Base-by-base conservation (phyloP, 2,888 invertebrate genomes). In the Gryllus longicercus region DNA sequence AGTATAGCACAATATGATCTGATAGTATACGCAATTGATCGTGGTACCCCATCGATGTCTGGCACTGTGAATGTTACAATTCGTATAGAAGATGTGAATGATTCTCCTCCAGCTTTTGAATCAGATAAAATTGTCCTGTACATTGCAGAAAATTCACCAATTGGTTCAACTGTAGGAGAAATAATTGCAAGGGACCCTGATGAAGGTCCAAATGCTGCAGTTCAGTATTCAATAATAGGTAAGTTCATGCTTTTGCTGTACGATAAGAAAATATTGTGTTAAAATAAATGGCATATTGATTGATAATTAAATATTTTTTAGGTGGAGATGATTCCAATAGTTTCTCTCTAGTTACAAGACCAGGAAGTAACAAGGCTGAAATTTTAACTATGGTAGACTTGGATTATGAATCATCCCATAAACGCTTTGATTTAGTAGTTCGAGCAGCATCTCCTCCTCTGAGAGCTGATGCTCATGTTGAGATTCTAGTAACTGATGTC, bases 141-240 rank as follows among this genome's bases (percentile, higher is more conserved):
- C 86, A 94, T 99, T 8, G 90, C 96, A 0, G 99, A 99, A 88
- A 99, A 99, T 86, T 96, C 96, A n/a, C 98, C 98, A 0, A 92
- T 97, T 1, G 98, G 97, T 0, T 96, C 97, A 0, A 94, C 95
- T 0, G 96, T 99, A 0, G 98, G 97, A 0, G 94, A 95, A 85
- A 93, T 98, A 80, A 91, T 93, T 84, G 96, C 98, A 0, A 93
- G 92, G 84, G 98, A 98, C 87, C 96, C 97, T 0, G 98, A 98
- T 84, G 96, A 96, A 85, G 97, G 96, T 0, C 91, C 92, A 0
- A 97, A 98, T 86, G 96, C 97, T 1, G 92, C 94, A 1, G 95
- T 99, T 0, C 95, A 96, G 85, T 99, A 99, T 87, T 95, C 96
- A 14, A 96, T 99, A 75, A 96, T 97, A 85, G 97, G 94, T 90